Base-by-base conservation (phyloP, 2,888 invertebrate genomes). In the Nomada fucata region DNA sequence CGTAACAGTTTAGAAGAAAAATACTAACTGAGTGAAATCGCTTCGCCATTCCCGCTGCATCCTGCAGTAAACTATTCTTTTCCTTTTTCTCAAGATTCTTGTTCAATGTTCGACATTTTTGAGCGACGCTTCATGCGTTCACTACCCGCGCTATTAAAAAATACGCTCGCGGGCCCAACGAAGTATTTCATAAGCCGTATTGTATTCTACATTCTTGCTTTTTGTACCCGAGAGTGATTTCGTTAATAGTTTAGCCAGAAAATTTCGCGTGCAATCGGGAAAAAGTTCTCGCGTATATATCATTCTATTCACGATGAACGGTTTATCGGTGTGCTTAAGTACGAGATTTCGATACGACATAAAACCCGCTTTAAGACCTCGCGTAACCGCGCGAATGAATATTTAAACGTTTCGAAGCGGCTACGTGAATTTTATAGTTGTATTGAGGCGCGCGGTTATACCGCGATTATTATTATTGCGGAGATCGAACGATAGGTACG, bases 401-500 rank as follows among this genome's bases (percentile, higher is more conserved):
- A 50, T 59, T 75, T 26, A 59, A 60, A 18, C 26, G 47, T 71
- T 76, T 42, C 11, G 53, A 42, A 59, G 29, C 52, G 20, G 53
- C 13, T 15, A 23, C n/a, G 26, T 20, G 42, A 61, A 44, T 53
- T 76, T 76, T 44, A 61, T 61, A 71, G 71, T 70, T 71, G 42
- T 29, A 29, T 47, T 53, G 29, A 53, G 18, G 71, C 26, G 61
- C 52, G 71, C 11, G 44, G 71, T 75, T 70, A 71, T 47, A 70
- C 60, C 29, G 44, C 71, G 18, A 44, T 13, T 18, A 61, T 75
- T 75, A 75, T 71, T 29, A 36, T 36, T 36, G 20, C 13, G 23
- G 11, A n/a, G 64, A 75, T 78, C 50, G 13, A 52, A 47, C 61
- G 67, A 67, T 74, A 23, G 36, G 61, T 71, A 47, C n/a, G 4